Evolutionary conservation across 2,888 invertebrate species (phyloP).

Genomic region (Drosophila villosipedis): DNA sequence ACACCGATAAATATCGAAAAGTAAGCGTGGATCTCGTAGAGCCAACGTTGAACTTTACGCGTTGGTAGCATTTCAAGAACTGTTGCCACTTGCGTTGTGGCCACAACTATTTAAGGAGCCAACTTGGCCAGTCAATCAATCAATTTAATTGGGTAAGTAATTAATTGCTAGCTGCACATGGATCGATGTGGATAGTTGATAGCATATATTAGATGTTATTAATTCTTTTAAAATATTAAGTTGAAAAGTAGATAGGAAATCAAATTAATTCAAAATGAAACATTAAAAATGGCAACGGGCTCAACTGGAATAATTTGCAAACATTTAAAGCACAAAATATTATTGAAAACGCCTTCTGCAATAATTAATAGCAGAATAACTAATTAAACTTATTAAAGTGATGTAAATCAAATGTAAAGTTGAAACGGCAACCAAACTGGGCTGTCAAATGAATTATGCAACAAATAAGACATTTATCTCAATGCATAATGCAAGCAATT

Average conservation of each 20-base stretch:
- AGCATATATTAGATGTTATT: neutral
- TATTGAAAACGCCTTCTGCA: neutral
- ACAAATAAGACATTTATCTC: neutral
- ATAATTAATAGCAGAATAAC: neutral
- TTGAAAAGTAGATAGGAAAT: neutral
- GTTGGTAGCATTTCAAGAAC: conserved; percentile 16
- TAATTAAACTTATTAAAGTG: conserved; percentile 3
- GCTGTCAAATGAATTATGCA: conserved; percentile 16
- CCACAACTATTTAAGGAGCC: neutral
- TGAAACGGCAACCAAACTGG: conserved; percentile 12
- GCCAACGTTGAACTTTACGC: conserved; percentile 13
- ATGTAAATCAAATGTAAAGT: neutral
- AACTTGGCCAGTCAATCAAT: conserved; percentile 4
- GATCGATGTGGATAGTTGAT: neutral
- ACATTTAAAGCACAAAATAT: neutral
- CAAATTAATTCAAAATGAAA: neutral
- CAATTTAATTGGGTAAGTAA: neutral
- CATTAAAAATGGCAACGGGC: neutral
- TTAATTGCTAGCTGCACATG: neutral
- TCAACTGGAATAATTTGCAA: neutral
- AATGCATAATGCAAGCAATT: conserved; percentile 27
- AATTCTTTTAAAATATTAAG: neutral
- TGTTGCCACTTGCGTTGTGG: neutral
- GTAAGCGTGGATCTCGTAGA: conserved; percentile 29
- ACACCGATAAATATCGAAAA: conserved; percentile 45